These are phyloP conservation scores for Drosophila takahashii DNA, from an alignment of 1,140 invertebrate species.

Conservation along the genomic window DNA sequence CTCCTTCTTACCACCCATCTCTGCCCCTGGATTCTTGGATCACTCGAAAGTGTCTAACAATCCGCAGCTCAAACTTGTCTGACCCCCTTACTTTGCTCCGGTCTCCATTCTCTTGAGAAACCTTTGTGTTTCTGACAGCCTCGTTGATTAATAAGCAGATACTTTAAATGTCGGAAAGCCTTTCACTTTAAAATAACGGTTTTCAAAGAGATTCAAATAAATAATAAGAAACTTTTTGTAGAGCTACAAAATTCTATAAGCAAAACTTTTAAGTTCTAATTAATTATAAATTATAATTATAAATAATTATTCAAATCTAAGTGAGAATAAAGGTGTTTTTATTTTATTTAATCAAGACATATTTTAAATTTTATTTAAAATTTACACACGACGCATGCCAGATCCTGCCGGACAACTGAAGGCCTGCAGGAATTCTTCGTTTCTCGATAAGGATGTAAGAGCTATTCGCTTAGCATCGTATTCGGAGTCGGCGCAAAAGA, in stretches of 20 bases:
- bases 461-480: conserved; percentile 1
- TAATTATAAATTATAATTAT: no score
- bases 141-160: conserved; percentile 19
- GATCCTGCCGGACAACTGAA: conserved; percentile 87
- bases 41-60: conserved; percentile 45
- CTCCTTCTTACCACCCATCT: conserved; percentile 5
- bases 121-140: conserved; percentile 12
- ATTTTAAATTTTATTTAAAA: no score
- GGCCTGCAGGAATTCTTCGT: conserved; percentile 86
- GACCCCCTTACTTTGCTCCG: conserved; percentile 6
- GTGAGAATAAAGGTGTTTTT: no score
- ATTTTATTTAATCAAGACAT: no score
- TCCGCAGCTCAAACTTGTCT: conserved; percentile 30
- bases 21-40: conserved; percentile 1
- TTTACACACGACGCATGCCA: conserved; percentile 85
- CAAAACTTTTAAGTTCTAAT: no score
- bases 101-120: conserved; percentile 2
- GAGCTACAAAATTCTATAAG: no score
- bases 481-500: conserved; percentile 61
- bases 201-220: not conserved
- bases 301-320: no score
- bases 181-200: not conserved
- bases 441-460: conserved; percentile 86
- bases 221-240: not conserved
- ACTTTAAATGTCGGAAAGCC: not conserved